Conservation (phyloP, 2,797 vertebrate genomes). For the Distichodus sexfasciatus region DNA sequence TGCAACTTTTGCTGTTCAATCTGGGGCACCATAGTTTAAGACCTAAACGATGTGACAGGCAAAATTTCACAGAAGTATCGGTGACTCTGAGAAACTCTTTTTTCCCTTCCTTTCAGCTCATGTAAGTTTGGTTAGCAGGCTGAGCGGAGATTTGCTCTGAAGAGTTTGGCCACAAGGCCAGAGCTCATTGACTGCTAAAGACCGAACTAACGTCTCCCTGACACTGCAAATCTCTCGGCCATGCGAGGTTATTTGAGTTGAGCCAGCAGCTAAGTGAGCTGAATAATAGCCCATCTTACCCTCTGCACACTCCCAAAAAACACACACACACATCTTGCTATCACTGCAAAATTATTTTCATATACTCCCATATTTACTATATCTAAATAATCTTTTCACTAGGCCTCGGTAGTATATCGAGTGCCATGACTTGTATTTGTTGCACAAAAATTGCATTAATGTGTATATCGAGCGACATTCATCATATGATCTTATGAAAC, state of each 20-base stretch:
- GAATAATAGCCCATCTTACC: slow-evolving; percentile 32
- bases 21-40: too few species aligned
- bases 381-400: too few species aligned
- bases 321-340: slow-evolving; percentile 12
- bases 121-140: slow-evolving; percentile 5
- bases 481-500: too few species aligned
- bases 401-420: too few species aligned
- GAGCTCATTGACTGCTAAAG: slow-evolving; percentile 27
- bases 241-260: slow-evolving; percentile 31
- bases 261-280: slow-evolving; percentile 31
- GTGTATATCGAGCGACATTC: too few species aligned
- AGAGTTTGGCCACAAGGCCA: not conserved
- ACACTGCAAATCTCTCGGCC: slow-evolving; percentile 39
- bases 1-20: too few species aligned
- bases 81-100: too few species aligned
- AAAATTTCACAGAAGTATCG: too few species aligned
- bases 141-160: slow-evolving; percentile 11
- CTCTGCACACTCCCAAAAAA: not conserved
- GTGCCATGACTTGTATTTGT: too few species aligned
- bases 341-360: slow-evolving; percentile 26
- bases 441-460: too few species aligned
- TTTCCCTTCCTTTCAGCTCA: not conserved
- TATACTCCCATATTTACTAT: slow-evolving; percentile 17
- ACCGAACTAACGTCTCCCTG: slow-evolving; percentile 40
- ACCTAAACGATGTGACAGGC: too few species aligned